Conservation (phyloP, 2,797 vertebrate species). For the Discoglossus pictus region DNA sequence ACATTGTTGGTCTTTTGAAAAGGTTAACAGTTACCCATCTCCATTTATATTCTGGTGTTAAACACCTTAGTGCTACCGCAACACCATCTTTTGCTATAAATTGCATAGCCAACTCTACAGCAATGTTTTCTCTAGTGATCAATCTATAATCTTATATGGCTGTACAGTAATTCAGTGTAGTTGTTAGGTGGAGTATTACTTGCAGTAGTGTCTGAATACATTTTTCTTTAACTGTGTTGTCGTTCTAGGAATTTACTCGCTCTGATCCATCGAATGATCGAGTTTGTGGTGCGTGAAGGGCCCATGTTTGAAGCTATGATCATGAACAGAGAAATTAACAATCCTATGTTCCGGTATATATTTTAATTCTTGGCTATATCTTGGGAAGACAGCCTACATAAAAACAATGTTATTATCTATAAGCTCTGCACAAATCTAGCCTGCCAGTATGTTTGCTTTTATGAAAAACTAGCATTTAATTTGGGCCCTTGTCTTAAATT, state of each 20-base stretch:
- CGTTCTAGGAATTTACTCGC: conserved; percentile 99
- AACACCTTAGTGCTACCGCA: background rate
- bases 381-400: no score
- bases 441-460: no score
- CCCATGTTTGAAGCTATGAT: conserved; percentile 99
- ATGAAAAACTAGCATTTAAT: no score
- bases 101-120: conserved; percentile 59
- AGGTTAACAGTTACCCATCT: no score
- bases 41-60: no score
- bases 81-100: conserved; percentile 12
- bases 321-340: conserved; percentile 99
- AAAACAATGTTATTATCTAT: no score
- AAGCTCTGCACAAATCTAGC: no score
- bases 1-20: no score
- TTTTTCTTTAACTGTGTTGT: conserved; percentile 99
- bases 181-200: conserved; percentile 72
- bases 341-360: conserved; percentile 94
- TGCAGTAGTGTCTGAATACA: conserved; percentile 90
- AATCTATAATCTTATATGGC: no score
- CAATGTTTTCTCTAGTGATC: conserved; percentile 66
- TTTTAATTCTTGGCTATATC: conserved; percentile 21
- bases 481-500: no score
- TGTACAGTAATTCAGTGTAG: no score
- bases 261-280: conserved; percentile 99
- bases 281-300: conserved; percentile 99